Base-by-base conservation (phyloP, 2,113 vertebrate genomes). In the Hydrolagus affinis region DNA sequence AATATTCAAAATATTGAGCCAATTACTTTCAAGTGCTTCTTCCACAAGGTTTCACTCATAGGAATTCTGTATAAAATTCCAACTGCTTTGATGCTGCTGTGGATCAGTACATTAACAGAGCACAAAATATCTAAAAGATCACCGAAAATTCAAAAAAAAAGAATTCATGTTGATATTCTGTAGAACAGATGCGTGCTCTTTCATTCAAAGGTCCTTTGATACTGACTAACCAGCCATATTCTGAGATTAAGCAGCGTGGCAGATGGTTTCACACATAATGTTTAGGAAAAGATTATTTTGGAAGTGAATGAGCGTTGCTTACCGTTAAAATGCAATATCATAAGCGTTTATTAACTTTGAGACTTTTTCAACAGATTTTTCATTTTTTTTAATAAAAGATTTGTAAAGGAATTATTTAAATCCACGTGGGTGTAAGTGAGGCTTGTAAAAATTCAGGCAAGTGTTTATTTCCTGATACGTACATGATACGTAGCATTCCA, bases 121-220 rank as follows among this genome's bases (percentile, higher is more conserved):
- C 76, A 85, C 72, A 88, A 75, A 77, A 85, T 87, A 89, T 89
- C 21, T 59, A 70, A 89, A 91, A 88, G 87, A 59, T n/a, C 86
- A 87, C 87, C 86, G 66, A 69, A 21, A 90, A 89, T 87, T 86
- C 87, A 90, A 90, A 88, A 69, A 89, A 89, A 89, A 87, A 70
- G 66, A 87, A n/a, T 44, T 88, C 85, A 89, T 91, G 91, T 89
- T 25, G 88, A 87, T 74, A 87, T 88, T 87, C 89, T 87, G n/a
- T 89, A 86, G 89, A 88, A 21, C 78, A 88, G 86, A 89, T 89
- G 88, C 80, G 85, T 86, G 0, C 87, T 91, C 28, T 71, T 72
- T 72, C 28, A 11, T n/a, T 21, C 70, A 72, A 72, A 72, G 10
- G 70, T 30, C 23, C 70, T 6, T 28, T 11, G 14, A 28, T 72